These are phyloP conservation scores for Oryctes rhinoceros DNA, from an alignment of 1,140 invertebrate species.

Conservation along the genomic window DNA sequence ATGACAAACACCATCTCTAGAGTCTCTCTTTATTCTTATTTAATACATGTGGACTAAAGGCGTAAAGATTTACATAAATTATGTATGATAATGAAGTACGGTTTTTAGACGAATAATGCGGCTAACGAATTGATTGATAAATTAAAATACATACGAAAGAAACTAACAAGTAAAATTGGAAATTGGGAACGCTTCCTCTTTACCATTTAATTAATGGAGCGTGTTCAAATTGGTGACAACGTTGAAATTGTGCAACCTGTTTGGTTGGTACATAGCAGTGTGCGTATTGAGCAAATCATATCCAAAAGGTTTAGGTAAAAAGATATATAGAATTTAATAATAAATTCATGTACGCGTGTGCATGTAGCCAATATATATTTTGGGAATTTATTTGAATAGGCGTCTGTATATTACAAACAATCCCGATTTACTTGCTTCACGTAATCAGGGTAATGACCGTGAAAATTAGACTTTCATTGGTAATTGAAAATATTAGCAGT, in stretches of 20 bases:
- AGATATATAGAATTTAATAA: too few species aligned
- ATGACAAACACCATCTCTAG: background rate
- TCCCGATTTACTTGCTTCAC: too few species aligned
- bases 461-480: too few species aligned
- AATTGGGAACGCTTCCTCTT: slow-evolving; percentile 4
- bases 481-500: too few species aligned
- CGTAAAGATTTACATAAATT: slow-evolving; percentile 22
- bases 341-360: too few species aligned
- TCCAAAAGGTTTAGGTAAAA: too few species aligned
- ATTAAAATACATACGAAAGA: slow-evolving; percentile 4
- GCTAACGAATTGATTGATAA: slow-evolving; percentile 12
- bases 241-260: background rate
- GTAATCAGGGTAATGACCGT: too few species aligned
- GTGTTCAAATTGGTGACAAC: background rate
- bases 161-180: background rate
- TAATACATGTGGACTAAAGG: slow-evolving; percentile 7
- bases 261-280: too few species aligned
- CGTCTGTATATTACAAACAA: too few species aligned
- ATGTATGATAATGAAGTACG: slow-evolving; percentile 5
- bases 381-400: too few species aligned
- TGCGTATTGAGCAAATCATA: too few species aligned
- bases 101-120: slow-evolving; percentile 1
- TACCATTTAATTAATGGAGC: slow-evolving; percentile 1
- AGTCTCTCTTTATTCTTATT: background rate
- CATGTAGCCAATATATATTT: too few species aligned